These are phyloP conservation scores for Paramisgurnus dabryanus DNA, from an alignment of 2,113 vertebrate species.

Conservation along the genomic window DNA sequence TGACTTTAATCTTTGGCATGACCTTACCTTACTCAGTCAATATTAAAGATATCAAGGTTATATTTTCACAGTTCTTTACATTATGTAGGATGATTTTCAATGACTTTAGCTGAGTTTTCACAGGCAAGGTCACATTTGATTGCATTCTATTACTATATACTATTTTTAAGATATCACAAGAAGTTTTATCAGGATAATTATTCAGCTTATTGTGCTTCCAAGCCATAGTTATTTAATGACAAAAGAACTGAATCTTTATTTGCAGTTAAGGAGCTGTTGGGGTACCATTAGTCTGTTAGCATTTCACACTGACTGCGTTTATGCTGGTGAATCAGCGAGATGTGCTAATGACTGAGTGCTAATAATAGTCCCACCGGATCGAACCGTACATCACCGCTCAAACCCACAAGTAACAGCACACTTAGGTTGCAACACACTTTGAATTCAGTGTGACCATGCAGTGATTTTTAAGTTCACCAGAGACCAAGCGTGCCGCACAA, in stretches of 20 bases:
- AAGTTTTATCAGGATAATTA: conserved; percentile 8
- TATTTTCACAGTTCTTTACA: too few relatives aligned
- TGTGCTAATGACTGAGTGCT: conserved; percentile 15
- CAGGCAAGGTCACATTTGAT: too few relatives aligned
- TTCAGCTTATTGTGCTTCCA: not conserved
- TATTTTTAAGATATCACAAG: not conserved
- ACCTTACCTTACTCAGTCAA: too few relatives aligned
- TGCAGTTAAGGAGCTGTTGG: not conserved
- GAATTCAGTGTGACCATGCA: not conserved
- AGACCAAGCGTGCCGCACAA: too few relatives aligned
- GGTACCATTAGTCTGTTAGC: not conserved
- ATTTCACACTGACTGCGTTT: conserved; percentile 6
- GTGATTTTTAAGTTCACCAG: not conserved
- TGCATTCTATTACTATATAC: too few relatives aligned
- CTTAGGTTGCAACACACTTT: not conserved
- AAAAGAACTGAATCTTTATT: not conserved
- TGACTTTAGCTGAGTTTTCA: too few relatives aligned
- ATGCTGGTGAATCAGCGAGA: conserved; percentile 17
- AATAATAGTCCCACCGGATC: conserved; percentile 17
- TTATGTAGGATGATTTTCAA: too few relatives aligned
- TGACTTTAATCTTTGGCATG: too few relatives aligned
- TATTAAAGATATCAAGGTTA: too few relatives aligned
- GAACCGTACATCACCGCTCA: not conserved
- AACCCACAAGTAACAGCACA: conserved; percentile 24
- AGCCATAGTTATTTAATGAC: too few relatives aligned